These are phyloP conservation scores for Saturnia pavonia DNA, from an alignment of 2,888 invertebrate genomes.

Conservation along the genomic window DNA sequence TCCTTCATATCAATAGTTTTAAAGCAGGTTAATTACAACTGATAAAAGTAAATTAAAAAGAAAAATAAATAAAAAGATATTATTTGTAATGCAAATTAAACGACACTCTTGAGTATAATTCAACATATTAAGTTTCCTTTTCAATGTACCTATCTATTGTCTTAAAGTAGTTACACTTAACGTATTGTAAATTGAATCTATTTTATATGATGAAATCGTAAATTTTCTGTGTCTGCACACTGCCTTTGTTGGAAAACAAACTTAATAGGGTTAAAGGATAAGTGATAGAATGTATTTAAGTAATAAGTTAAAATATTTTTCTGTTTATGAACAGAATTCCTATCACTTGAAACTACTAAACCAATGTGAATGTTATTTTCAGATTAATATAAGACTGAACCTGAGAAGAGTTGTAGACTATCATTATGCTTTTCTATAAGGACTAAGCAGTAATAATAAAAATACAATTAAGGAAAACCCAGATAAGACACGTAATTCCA, in stretches of 20 bases:
- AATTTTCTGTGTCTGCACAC: no score
- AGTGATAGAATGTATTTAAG: no score
- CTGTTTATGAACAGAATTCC: no score
- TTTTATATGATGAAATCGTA: no score
- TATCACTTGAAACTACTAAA: not conserved
- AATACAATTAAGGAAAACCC: not conserved
- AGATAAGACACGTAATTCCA: not conserved
- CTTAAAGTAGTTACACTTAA: no score
- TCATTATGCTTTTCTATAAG: not conserved
- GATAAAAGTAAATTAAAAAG: not conserved
- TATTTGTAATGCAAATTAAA: not conserved
- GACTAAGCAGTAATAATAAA: not conserved
- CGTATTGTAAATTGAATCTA: no score
- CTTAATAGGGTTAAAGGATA: no score
- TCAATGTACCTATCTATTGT: not conserved
- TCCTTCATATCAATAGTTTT: not conserved
- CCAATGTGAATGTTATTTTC: not conserved
- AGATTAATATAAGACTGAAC: no score
- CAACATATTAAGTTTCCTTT: not conserved
- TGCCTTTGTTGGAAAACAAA: no score
- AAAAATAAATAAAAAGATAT: not conserved
- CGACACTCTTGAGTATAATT: not conserved
- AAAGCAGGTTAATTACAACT: conserved; percentile 1
- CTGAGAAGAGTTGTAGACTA: not conserved
- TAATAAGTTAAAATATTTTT: no score